Evolutionary conservation across 2,113 vertebrate species (phyloP), one percentile per base, ranked within the genome.

Genomic region (Sphaerodactylus townsendi): DNA sequence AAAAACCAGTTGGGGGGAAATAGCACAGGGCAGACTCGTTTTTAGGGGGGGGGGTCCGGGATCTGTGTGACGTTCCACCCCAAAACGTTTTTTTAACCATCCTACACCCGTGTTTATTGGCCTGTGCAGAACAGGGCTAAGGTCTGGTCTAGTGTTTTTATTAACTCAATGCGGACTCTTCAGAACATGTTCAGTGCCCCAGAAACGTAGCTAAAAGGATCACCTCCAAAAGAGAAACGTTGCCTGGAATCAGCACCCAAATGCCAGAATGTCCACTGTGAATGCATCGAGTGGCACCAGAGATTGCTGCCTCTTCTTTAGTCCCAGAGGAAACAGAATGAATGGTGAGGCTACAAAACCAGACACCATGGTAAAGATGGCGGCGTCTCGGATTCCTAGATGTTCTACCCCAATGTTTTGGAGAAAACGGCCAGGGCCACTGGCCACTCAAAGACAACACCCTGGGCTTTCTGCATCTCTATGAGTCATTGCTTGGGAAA

Each of bases 311-410:
- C 17, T 76, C 14, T 44, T 66, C 81, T 86, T 84, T 35, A 48
- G 0, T 19, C 23, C 65, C 19, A 23, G 17, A 86, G 75, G 2
- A 30, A 90, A 53, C 13, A 66, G 11, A 77, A 82, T 76, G 19
- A 80, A 10, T 64, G 21, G 73, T 33, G 48, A n/a, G n/a, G 19
- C 30, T 15, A 62, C 59, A 62, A 19, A 28, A 62, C 59, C 2
- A 62, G 59, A 62, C 6, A 62, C 59, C 35, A 80, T 39, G 33
- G 72, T 85, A 66, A 79, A 65, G 17, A 46, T 6, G 48, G 37
- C 86, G 62, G 86, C 81, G 56, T 81, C 72, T 87, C 82, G 62
- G 72, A 59, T 86, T 76, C 74, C 35, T 68, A 41, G 17, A 76
- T 83, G 83, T 65, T 69, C 53, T 62, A 82, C 28, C 53, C 74